These are phyloP conservation scores for Xylota segnis DNA, from an alignment of 2,888 invertebrate species.

Conservation along the genomic window DNA sequence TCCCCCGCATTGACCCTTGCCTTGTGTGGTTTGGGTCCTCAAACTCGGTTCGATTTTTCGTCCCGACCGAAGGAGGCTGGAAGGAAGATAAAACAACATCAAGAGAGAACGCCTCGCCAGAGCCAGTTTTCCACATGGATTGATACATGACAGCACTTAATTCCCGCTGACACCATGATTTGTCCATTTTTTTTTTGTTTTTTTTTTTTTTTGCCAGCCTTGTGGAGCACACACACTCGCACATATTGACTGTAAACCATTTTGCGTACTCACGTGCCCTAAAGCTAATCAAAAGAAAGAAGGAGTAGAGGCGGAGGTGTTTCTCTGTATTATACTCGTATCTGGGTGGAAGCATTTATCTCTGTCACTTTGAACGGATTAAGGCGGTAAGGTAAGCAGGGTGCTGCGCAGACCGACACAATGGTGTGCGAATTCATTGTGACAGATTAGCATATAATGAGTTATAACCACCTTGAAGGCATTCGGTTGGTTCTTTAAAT, in stretches of 20 bases:
- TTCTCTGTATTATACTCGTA: conserved; percentile 13
- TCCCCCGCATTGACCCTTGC: conserved; percentile 37
- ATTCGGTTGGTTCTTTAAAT: conserved; percentile 46
- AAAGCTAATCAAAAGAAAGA: conserved; percentile 51
- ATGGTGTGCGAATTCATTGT: conserved; percentile 72
- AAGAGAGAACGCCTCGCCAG: conserved; percentile 53
- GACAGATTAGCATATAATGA: conserved; percentile 76
- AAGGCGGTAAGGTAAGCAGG: background rate
- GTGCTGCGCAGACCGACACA: conserved; percentile 39
- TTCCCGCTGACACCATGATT: conserved; percentile 75
- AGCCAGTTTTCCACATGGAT: conserved; percentile 65
- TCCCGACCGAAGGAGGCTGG: conserved; percentile 32
- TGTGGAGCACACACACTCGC: conserved; percentile 39
- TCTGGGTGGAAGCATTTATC: conserved; percentile 73
- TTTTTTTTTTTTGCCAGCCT: conserved; percentile 19
- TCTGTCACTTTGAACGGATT: conserved; percentile 74
- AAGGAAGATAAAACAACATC: conserved; percentile 22
- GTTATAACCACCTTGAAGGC: conserved; percentile 75
- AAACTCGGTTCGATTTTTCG: conserved; percentile 12
- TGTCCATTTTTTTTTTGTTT: conserved; percentile 49
- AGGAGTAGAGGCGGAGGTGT: conserved; percentile 56
- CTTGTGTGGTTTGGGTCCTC: conserved; percentile 32
- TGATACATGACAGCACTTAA: conserved; percentile 75
- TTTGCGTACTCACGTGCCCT: conserved; percentile 61
- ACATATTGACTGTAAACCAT: background rate